Evolutionary conservation across 2,113 vertebrate genomes (phyloP).

Genomic region (Mesitornis unicolor): DNA sequence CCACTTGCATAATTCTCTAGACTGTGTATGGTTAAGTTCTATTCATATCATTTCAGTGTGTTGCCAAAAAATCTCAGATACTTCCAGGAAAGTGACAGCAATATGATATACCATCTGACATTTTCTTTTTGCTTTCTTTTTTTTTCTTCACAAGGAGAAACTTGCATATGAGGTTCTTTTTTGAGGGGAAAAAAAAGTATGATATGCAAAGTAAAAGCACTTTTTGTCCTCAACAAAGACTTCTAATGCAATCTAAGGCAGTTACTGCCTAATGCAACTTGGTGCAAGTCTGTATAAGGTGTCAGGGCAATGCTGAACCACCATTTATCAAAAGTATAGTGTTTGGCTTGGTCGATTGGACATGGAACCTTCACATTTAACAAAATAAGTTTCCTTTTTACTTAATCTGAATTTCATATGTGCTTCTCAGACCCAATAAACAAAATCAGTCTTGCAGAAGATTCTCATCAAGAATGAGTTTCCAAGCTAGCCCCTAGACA

Average conservation of each 20-base stretch:
- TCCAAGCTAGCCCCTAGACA: neutral
- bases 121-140: neutral
- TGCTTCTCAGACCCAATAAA: neutral
- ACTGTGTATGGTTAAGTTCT: neutral
- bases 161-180: neutral
- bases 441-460: neutral
- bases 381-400: neutral
- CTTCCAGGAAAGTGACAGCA: conserved; percentile 33
- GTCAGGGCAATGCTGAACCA: neutral
- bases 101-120: conserved; percentile 22
- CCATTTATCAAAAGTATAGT: neutral
- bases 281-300: neutral
- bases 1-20: neutral
- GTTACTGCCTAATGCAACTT: neutral
- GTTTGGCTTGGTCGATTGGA: neutral
- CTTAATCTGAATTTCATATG: neutral
- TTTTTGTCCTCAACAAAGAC: neutral
- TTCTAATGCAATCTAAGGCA: fast-evolving
- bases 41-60: neutral
- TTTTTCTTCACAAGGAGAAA: neutral
- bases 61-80: neutral
- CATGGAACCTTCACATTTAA: neutral
- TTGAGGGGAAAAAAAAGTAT: neutral
- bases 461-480: neutral
- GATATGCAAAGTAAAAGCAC: neutral